Percentiles rank a stretch among this genome's conserved stretches.
Conservation (phyloP, 2,888 invertebrate genomes). For the Sphaerophoria rueppellii region DNA sequence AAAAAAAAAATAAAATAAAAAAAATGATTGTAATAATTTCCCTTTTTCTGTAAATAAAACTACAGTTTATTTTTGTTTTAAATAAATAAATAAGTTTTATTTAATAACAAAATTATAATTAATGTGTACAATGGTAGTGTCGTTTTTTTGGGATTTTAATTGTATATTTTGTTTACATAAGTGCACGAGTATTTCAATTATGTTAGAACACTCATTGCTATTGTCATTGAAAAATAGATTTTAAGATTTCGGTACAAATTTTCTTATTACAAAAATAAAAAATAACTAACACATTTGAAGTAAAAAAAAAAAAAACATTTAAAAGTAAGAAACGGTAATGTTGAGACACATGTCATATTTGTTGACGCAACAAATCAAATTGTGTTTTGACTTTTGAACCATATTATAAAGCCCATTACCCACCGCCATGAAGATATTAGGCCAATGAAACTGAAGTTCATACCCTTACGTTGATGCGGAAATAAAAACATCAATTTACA, state of each 20-base stretch:
- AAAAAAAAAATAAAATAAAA: conserved; percentile 15
- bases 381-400: too few relatives aligned
- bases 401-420: too few relatives aligned
- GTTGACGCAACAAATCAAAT: too few relatives aligned
- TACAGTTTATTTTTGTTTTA: conserved; percentile 47
- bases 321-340: too few relatives aligned
- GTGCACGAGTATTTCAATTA: not conserved
- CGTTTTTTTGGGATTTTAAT: conserved; percentile 12
- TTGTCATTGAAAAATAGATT: conserved; percentile 1
- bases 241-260: not conserved
- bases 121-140: conserved; percentile 62
- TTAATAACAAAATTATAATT: conserved; percentile 53
- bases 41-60: conserved; percentile 42
- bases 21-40: not conserved
- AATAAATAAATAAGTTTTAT: conserved; percentile 64
- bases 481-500: too few relatives aligned
- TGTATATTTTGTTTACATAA: not conserved
- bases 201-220: not conserved
- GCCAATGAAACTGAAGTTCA: too few relatives aligned
- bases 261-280: too few relatives aligned
- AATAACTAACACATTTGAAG: too few relatives aligned
- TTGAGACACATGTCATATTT: too few relatives aligned
- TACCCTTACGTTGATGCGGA: too few relatives aligned
- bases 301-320: too few relatives aligned
- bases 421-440: too few relatives aligned